These are phyloP conservation scores for Globicephala melas DNA, from an alignment of 2,113 vertebrate genomes.

Conservation along the genomic window DNA sequence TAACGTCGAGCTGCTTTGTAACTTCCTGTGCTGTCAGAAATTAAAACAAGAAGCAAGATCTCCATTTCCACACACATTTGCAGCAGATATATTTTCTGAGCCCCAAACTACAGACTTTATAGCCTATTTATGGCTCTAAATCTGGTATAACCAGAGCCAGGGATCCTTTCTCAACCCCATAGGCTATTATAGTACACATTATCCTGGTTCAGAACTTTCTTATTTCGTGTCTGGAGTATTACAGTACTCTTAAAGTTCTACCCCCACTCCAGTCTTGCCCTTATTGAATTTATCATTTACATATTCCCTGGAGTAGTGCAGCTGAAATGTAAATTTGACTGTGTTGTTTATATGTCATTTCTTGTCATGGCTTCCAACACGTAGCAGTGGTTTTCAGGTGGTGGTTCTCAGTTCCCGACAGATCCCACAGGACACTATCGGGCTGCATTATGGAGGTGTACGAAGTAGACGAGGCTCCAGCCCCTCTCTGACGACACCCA, in stretches of 20 bases:
- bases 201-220: background rate
- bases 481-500: background rate
- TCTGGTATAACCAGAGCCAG: background rate
- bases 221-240: background rate
- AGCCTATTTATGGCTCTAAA: conserved; percentile 1
- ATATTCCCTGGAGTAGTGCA: background rate
- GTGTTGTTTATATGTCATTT: background rate
- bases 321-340: background rate
- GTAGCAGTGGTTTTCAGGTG: background rate
- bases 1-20: background rate
- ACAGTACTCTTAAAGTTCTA: background rate
- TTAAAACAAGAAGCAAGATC: background rate
- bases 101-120: background rate
- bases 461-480: background rate
- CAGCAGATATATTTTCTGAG: background rate
- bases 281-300: background rate
- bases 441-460: background rate
- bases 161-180: background rate
- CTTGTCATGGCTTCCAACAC: background rate
- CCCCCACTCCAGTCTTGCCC: background rate
- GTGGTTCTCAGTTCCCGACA: background rate
- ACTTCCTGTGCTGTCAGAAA: background rate
- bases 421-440: background rate
- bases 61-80: background rate
- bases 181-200: background rate